Percentiles rank a stretch among this genome's conserved stretches.
These are phyloP conservation scores for Drosophila arawakana DNA, from an alignment of 1,140 invertebrate species.

Conservation along the genomic window DNA sequence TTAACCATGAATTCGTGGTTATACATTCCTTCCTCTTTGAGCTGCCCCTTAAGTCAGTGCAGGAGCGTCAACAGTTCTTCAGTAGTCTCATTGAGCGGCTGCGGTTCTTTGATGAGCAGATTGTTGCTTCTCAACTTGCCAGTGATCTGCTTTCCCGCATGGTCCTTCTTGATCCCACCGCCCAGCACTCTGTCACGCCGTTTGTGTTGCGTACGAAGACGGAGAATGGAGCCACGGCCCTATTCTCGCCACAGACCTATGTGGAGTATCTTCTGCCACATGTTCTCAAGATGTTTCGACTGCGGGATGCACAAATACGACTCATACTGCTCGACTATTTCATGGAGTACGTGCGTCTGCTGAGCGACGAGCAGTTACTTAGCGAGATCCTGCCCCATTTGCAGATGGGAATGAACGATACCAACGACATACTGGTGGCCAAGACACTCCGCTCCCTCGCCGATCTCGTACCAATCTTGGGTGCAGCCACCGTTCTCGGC, in stretches of 20 bases:
- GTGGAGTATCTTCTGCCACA: constrained; percentile 89
- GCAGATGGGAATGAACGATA: constrained; percentile 93
- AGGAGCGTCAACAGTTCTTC: constrained; percentile 92
- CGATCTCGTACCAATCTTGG: constrained; percentile 92
- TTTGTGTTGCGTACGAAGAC: constrained; percentile 89
- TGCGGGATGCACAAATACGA: constrained; percentile 90
- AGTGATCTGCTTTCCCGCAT: constrained; percentile 91
- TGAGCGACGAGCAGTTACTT: constrained; percentile 89
- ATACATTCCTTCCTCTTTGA: constrained; percentile 93
- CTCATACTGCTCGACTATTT: constrained; percentile 90
- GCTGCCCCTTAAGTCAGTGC: constrained; percentile 90
- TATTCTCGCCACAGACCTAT: constrained; percentile 88
- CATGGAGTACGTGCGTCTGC: constrained; percentile 88
- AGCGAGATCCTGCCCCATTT: constrained; percentile 90
- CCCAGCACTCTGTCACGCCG: constrained; percentile 90
- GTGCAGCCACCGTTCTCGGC: constrained; percentile 90
- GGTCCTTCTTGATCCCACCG: constrained; percentile 92
- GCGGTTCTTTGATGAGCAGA: constrained; percentile 89
- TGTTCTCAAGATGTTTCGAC: constrained; percentile 90
- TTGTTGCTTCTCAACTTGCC: constrained; percentile 91
- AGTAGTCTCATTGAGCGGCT: constrained; percentile 88
- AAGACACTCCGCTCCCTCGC: constrained; percentile 91
- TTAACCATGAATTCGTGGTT: constrained; percentile 92
- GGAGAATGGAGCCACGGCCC: constrained; percentile 82
- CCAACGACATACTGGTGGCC: constrained; percentile 91